Conservation (phyloP, 2,113 vertebrate genomes). For the Genyomyrus donnyi region DNA sequence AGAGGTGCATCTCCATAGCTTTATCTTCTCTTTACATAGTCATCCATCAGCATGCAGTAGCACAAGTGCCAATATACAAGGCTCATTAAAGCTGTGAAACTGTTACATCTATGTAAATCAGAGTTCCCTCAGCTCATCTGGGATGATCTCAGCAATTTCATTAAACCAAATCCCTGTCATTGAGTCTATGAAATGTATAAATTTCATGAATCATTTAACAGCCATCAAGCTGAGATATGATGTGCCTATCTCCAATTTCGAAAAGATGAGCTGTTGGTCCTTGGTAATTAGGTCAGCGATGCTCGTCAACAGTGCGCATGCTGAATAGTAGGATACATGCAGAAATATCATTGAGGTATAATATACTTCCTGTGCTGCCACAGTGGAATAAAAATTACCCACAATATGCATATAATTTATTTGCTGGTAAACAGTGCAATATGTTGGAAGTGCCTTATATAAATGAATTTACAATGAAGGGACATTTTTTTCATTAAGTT, state of each 20-base stretch:
- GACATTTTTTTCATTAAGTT: constrained; percentile 10
- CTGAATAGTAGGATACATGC: background rate
- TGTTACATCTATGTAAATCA: background rate
- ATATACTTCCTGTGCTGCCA: constrained; percentile 1
- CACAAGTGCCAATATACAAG: background rate
- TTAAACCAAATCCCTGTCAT: background rate
- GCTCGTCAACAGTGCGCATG: background rate
- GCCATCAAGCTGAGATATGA: constrained; percentile 3
- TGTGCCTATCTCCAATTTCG: background rate
- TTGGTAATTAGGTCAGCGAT: constrained; percentile 9
- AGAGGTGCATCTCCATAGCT: background rate
- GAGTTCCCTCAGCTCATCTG: background rate
- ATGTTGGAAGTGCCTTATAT: background rate
- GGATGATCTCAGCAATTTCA: constrained; percentile 2
- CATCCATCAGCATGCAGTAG: background rate
- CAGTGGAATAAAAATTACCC: background rate
- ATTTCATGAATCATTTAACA: constrained; percentile 16
- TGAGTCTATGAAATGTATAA: background rate
- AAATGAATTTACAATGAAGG: constrained; percentile 2
- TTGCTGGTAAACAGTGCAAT: constrained; percentile 4
- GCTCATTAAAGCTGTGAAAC: background rate
- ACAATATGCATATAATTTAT: background rate
- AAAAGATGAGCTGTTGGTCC: background rate
- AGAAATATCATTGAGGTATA: constrained; percentile 8
- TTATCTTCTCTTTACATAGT: background rate